Evolutionary conservation across 1,140 invertebrate species (phyloP), one percentile per base, ranked within the genome.

Genomic region (Aphidius ervi): DNA sequence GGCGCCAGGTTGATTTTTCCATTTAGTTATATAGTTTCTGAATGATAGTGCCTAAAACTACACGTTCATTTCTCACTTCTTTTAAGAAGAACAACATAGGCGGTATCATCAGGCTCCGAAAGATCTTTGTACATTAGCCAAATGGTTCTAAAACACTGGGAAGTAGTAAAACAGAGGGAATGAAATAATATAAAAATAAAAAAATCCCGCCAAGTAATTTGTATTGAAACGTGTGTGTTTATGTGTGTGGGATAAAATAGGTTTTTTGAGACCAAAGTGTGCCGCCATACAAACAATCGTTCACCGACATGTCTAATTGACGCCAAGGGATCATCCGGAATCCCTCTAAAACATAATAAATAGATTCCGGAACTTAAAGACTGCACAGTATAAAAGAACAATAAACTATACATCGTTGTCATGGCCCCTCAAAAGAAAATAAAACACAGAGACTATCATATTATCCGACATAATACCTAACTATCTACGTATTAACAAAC

Each of bases 331-430:
- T 64, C 55, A 42, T 59, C 59, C 31, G 31, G 46, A 48, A 48
- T 31, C 41, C 31, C 6, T 61, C 9, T 16, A 20, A 46, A 50
- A 57, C 60, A 65, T 71, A 72, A 72, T 72, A 71, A 71, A 72
- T 68, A 70, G 67, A 72, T 66, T 59, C 23, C 58, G 63, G 58
- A 54, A 47, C 37, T 53, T 58, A 10, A 40, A 54, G 41, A 31
- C 52, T 23, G n/a, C 42, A 5, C 54, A 16, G 16, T 16, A 16
- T 16, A 16, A 16, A 16, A 16, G 16, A 16, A 16, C 16, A 16
- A 16, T 16, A 16, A 16, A 16, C 16, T 16, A 16, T 16, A 16
- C 16, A 8, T 60, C 43, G 9, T 55, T 53, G 9, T 63, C 45
- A 42, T 48, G 37, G 9, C 65, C 60, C 58, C 39, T 59, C 46